These are phyloP conservation scores for Gerris buenoi DNA, from an alignment of 1,140 invertebrate species.

Conservation along the genomic window DNA sequence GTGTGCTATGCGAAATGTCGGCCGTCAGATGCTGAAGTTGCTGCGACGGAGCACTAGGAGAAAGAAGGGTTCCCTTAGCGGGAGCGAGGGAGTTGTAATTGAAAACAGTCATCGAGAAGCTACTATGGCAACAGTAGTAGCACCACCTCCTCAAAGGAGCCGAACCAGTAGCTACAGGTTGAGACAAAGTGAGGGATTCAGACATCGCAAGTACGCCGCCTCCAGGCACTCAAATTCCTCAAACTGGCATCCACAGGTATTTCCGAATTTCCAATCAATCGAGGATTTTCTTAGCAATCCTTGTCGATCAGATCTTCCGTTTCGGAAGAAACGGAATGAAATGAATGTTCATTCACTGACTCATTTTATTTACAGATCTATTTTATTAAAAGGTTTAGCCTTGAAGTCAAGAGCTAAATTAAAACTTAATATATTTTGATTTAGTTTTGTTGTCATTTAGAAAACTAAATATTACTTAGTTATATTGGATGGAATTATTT, in stretches of 20 bases:
- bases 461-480: too few species aligned
- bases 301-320: too few species aligned
- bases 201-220: slow-evolving; percentile 10
- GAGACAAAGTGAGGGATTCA: slow-evolving; percentile 10
- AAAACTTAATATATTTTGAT: too few species aligned
- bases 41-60: slow-evolving; percentile 10
- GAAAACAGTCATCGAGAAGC: slow-evolving; percentile 7
- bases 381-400: too few species aligned
- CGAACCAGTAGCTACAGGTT: slow-evolving; percentile 5
- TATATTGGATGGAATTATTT: too few species aligned
- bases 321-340: too few species aligned
- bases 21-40: slow-evolving; percentile 14
- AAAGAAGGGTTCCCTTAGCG: slow-evolving; percentile 5
- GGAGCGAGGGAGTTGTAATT: slow-evolving; percentile 10
- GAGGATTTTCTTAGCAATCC: too few species aligned
- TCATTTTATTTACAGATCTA: too few species aligned
- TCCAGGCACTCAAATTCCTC: not conserved
- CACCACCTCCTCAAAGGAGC: not conserved
- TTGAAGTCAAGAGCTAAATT: too few species aligned
- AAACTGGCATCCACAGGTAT: not conserved
- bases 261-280: not conserved
- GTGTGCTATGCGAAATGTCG: slow-evolving; percentile 9
- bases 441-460: too few species aligned
- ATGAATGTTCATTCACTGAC: too few species aligned
- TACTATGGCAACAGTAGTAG: not conserved